Base-by-base conservation (phyloP, 2,888 invertebrate genomes). In the Amphipyra tragopoginis region DNA sequence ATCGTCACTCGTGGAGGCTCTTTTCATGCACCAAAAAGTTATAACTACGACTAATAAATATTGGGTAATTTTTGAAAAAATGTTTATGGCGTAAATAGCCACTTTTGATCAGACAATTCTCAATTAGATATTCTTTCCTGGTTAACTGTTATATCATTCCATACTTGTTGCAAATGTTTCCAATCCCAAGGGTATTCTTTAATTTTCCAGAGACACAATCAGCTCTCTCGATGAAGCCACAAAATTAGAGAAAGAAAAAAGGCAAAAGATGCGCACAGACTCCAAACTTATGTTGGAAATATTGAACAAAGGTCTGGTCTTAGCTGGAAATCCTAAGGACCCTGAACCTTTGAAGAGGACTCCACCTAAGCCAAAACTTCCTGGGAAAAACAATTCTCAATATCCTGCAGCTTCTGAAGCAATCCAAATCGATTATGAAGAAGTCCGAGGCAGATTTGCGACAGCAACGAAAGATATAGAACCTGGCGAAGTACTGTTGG, bases 261-360 rank as follows among this genome's bases (percentile, higher is more conserved):
- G 95, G 47, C 93, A 95, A 62, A 97, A 96, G 85, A 90, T 96
- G 87, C 95, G 96, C 67, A 92, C 95, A 8, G 97, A 97, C 80
- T 95, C 96, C 0, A 96, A 97, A 84, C 90, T 97, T 0, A 97
- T 97, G 97, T 88, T 97, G 42, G 96, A 96, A 81, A 95, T 97
- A 83, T 93, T 97, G 75, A 94, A 96, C 69, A 96, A 96, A 65
- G 96, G 97, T 50, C 93, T 96, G 0, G 89, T 93, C 0, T 80
- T 95, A 45, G 95, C 96, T 3, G 91, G 90, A 1, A 87, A 86
- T 51, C 89, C 89, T 1, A 89, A 89, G 67, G 88, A 91, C 55
- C 90, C 92, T 8, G 89, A 90, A 62, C 92, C 93, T 0, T 77
- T 89, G 44, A 91, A 84, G 44, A 91, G 75, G 65, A 82, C 83